These are phyloP conservation scores for Cybosia mesomella DNA, from an alignment of 2,888 invertebrate genomes.

Conservation along the genomic window DNA sequence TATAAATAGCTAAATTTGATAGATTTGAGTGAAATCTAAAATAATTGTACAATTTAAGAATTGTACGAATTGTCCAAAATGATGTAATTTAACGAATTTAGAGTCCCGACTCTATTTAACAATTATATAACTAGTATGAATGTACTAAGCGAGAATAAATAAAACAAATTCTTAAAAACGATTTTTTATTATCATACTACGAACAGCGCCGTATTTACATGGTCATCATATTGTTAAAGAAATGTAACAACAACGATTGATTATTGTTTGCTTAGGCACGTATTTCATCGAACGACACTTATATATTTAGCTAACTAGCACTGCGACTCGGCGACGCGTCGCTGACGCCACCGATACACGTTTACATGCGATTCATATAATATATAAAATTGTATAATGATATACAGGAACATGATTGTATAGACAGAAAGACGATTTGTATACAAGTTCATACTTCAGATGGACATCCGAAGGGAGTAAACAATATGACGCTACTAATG, in stretches of 20 bases:
- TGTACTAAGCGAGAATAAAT: conserved; percentile 50
- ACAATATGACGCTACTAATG: not conserved
- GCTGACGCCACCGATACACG: conserved; percentile 26
- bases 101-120: not conserved
- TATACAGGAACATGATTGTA: conserved; percentile 9
- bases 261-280: conserved; percentile 84
- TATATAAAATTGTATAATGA: conserved; percentile 18
- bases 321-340: conserved; percentile 39
- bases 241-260: conserved; percentile 84
- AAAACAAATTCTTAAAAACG: conserved; percentile 78
- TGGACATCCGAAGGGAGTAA: conserved; percentile 16
- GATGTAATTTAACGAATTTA: too few species aligned
- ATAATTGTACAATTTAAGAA: not conserved
- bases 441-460: conserved; percentile 10
- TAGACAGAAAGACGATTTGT: not conserved
- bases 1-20: too few species aligned
- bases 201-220: conserved; percentile 87
- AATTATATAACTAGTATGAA: not conserved
- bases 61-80: too few species aligned
- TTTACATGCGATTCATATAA: conserved; percentile 25
- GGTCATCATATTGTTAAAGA: conserved; percentile 86
- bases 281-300: conserved; percentile 76
- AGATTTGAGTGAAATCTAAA: too few species aligned
- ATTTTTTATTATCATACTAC: conserved; percentile 85
- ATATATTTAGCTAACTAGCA: conserved; percentile 61